phyloP scores from a whole-genome alignment of 2,888 invertebrate species.

The Erebia ligea region DNA sequence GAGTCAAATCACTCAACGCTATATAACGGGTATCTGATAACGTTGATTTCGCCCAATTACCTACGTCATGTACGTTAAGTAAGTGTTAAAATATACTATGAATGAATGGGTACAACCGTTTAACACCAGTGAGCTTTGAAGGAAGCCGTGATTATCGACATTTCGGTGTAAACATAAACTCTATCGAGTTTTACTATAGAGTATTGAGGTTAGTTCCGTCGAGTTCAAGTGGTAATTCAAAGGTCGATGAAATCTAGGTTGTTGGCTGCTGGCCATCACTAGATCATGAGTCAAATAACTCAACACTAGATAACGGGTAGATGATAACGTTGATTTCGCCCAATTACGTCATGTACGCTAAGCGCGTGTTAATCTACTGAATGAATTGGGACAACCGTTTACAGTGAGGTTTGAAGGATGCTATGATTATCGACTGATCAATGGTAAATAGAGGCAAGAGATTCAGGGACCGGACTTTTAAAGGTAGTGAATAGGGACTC shows the following conservation, averaged over 20 bases:
- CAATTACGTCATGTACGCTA: conserved; percentile 12
- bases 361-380: neutral
- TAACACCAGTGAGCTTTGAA: too few species aligned
- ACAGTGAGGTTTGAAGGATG: too few species aligned
- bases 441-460: too few species aligned
- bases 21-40: conserved; percentile 32
- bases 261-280: conserved; percentile 23
- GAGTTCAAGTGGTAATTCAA: conserved; percentile 16
- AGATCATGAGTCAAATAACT: conserved; percentile 14
- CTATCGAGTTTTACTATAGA: too few species aligned
- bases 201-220: too few species aligned
- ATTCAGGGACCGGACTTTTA: too few species aligned
- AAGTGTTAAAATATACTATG: neutral
- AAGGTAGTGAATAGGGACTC: too few species aligned
- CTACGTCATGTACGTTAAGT: conserved; percentile 2
- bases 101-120: conserved; percentile 8
- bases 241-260: conserved; percentile 32
- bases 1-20: conserved; percentile 10
- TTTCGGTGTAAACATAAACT: too few species aligned
- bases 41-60: conserved; percentile 21
- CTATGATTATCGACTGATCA: too few species aligned
- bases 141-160: too few species aligned
- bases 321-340: conserved; percentile 27
- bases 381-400: too few species aligned
- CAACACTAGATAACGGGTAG: conserved; percentile 24